Conservation (phyloP, 1,140 invertebrate genomes). For the Lepidurus arcticus region DNA sequence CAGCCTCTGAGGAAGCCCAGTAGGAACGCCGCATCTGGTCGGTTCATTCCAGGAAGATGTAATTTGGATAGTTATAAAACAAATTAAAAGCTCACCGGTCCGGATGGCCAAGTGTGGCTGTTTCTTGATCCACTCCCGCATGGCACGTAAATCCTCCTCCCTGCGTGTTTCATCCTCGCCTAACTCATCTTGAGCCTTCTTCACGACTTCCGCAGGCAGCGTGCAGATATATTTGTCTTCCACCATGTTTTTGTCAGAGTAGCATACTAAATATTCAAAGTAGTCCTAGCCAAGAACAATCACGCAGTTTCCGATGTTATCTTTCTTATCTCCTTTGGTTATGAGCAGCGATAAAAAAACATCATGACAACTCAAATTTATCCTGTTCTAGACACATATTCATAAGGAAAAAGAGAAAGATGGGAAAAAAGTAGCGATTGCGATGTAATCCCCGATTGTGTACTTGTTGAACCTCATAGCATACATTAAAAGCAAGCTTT, state of each 20-base stretch:
- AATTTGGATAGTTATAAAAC: not conserved
- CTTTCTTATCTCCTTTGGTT: slow-evolving; percentile 47
- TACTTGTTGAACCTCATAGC: too few species aligned
- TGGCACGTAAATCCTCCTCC: slow-evolving; percentile 37
- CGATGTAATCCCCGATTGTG: too few species aligned
- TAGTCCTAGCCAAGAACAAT: not conserved
- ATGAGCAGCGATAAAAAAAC: not conserved
- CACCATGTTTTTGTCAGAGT: not conserved
- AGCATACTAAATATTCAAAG: not conserved
- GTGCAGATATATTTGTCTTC: slow-evolving; percentile 35
- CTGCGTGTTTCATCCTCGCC: slow-evolving; percentile 38
- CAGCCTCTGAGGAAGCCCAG: slow-evolving; percentile 58
- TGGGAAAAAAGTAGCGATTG: too few species aligned
- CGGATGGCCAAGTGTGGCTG: slow-evolving; percentile 39
- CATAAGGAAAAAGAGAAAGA: not conserved
- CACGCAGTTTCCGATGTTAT: not conserved
- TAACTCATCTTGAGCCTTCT: slow-evolving; percentile 39
- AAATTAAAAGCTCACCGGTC: slow-evolving; percentile 29
- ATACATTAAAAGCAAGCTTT: slow-evolving; percentile 28
- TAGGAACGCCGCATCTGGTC: slow-evolving; percentile 54
- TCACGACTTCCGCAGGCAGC: slow-evolving; percentile 36
- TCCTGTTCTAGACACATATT: not conserved
- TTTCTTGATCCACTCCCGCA: slow-evolving; percentile 40
- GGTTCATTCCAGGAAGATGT: not conserved
- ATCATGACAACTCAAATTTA: not conserved